Evolutionary conservation across 30 jellyfish, hydroid and myxozoan species (phyloP).

Genomic region (Turritopsis dohrnii): DNA sequence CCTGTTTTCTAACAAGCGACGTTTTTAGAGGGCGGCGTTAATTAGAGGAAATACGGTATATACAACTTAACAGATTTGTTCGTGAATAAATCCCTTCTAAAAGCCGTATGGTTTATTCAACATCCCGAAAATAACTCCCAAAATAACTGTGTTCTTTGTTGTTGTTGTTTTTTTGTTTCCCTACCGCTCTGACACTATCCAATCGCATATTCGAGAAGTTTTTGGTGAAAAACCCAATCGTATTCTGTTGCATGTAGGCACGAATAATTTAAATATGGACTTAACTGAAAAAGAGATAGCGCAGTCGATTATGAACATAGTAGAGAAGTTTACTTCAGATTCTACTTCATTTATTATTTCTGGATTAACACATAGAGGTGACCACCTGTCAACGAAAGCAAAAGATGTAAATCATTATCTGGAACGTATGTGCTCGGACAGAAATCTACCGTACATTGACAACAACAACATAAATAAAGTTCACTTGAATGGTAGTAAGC

Average conservation of each 20-base stretch:
- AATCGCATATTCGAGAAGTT: too few relatives aligned
- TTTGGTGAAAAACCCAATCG: too few relatives aligned
- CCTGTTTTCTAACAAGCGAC: too few relatives aligned
- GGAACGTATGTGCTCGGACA: background rate
- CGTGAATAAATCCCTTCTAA: too few relatives aligned
- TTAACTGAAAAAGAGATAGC: background rate
- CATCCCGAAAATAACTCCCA: too few relatives aligned
- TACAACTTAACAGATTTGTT: too few relatives aligned
- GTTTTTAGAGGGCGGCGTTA: too few relatives aligned
- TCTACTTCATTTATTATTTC: background rate
- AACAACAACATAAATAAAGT: background rate
- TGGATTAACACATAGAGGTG: background rate
- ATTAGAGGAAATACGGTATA: too few relatives aligned
- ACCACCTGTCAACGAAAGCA: background rate
- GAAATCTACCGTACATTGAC: background rate
- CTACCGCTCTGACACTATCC: too few relatives aligned
- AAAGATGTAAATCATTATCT: background rate
- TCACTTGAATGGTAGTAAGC: background rate
- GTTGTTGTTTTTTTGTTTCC: too few relatives aligned
- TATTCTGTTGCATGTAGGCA: background rate
- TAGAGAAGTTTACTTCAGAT: background rate
- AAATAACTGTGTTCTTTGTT: too few relatives aligned
- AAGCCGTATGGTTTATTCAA: too few relatives aligned
- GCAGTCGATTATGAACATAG: background rate
- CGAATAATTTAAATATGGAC: background rate